Evolutionary conservation across 2,113 vertebrate genomes (phyloP), one percentile per base, ranked within the genome.

Genomic region (Seriola dumerili): DNA sequence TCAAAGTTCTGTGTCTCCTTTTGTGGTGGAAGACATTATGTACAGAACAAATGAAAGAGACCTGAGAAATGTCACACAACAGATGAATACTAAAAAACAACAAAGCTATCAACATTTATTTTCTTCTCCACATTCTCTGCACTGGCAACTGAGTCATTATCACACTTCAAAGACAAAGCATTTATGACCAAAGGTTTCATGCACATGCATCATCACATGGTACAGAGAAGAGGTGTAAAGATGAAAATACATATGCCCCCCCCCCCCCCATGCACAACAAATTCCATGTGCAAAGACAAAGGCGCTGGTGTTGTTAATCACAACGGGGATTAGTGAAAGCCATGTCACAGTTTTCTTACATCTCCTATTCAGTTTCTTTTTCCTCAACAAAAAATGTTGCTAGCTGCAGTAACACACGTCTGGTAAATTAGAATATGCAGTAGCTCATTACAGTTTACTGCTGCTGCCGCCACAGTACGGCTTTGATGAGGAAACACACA

Each of bases 371-470:
- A 1, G 2, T 44, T 69, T 36, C 16, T 4, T 44, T 23, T 81
- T 32, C 16, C 6, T 11, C 12, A n/a, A 38, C n/a, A 65, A 55
- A 44, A 17, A 66, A 9, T 0, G 36, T 7, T 32, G 63, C 40
- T 38, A 36, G 61, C 62, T 29, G 19, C 36, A 25, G 74, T n/a
- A 44, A 34, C 8, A 74, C 3, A 29, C 50, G 52, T 25, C 36
- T 48, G 25, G 6, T 65, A 13, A 71, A 79, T 64, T 80, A n/a
- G 52, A 65, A 46, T 71, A 19, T 54, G 29, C 68, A 25, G n/a
- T n/a, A 29, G 74, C 78, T 84, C 81, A 50, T 88, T 82, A 80
- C 40, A 48, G 7, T n/a, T 81, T 29, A 57, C 38, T 46, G 55
- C 44, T 48, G 29, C 25, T 25, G 44, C 55, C 29, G 44, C 55